These are phyloP conservation scores for Cynodonichthys magdalenae DNA, from an alignment of 2,797 vertebrate species.

Conservation along the genomic window DNA sequence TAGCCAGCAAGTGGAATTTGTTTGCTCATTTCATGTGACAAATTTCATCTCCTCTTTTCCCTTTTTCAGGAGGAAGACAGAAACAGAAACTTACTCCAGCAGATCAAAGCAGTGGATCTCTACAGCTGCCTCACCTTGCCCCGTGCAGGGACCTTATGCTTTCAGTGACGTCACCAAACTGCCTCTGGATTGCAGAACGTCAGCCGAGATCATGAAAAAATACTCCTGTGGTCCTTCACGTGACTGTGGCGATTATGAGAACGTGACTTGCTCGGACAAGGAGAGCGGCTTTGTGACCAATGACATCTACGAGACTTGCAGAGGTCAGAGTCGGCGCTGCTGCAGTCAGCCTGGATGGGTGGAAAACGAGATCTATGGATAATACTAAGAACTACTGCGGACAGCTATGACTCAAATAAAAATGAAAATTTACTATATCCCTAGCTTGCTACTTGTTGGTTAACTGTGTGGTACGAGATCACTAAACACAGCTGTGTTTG, in stretches of 20 bases:
- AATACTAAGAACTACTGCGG: constrained; percentile 24
- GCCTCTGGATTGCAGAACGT: constrained; percentile 78
- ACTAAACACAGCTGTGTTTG: background rate
- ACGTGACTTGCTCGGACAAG: constrained; percentile 68
- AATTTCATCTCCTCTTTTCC: constrained; percentile 3
- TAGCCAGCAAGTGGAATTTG: background rate
- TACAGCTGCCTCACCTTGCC: constrained; percentile 62
- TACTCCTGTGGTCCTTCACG: constrained; percentile 68
- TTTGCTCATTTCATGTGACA: background rate
- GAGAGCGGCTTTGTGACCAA: constrained; percentile 93
- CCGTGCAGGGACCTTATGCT: constrained; percentile 80
- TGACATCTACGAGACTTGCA: constrained; percentile 91
- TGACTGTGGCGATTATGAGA: constrained; percentile 81
- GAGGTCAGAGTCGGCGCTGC: constrained; percentile 63
- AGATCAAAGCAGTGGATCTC: constrained; percentile 78
- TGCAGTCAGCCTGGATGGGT: constrained; percentile 87
- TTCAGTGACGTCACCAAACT: constrained; percentile 84
- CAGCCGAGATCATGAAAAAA: constrained; percentile 77
- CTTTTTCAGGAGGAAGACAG: constrained; percentile 80
- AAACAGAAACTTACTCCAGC: constrained; percentile 60
- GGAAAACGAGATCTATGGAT: constrained; percentile 86
- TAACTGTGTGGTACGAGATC: constrained; percentile 24
- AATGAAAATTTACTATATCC: constrained; percentile 9
- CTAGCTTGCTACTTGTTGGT: constrained; percentile 10
- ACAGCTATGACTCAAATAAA: constrained; percentile 13